Evolutionary conservation across 2,113 vertebrate genomes (phyloP), one percentile per base, ranked within the genome.

Genomic region (Thunnus thynnus): DNA sequence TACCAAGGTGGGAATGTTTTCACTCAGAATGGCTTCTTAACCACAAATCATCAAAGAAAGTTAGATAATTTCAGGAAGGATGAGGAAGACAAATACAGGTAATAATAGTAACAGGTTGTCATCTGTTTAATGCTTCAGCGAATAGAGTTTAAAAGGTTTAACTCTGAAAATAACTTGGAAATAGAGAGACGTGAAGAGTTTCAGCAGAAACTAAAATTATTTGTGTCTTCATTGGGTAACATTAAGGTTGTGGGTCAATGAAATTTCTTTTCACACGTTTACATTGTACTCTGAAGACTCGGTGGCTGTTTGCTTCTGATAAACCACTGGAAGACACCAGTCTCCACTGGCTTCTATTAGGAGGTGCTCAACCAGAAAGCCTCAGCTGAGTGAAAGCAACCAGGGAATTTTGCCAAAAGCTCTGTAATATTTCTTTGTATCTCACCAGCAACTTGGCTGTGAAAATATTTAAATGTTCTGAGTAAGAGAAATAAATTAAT

Each of bases 221-320:
- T 50, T 8, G 8, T 48, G 14, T 30, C 6, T 25, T 12, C 13
- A 3, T 67, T 13, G 16, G 3, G 16, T 68, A 13, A 51, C n/a
- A 25, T 52, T 67, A 4, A 2, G 17, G 13, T 54, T 10, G 36
- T 41, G 2, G 32, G 2, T 18, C 20, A 32, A 3, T 71, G 47
- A 2, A 16, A 61, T 60, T 55, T n/a, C 1, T 32, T 47, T 41
- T 51, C 3, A 12, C 1, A 20, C 36, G 30, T 85, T 90, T 60
- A 12, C 22, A 64, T 58, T 76, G 41, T 63, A 54, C 72, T 62
- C 60, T 73, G 27, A 85, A 74, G 71, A 69, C 69, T 81, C 64
- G 58, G 87, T 58, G 82, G 71, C 85, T 88, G 86, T 84, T 78
- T 68, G 68, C 51, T 56, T 60, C 48, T 68, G 85, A 89, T 86